Evolutionary conservation across 2,113 vertebrate genomes (phyloP), one percentile per base, ranked within the genome.

Genomic region (Neolamprologus sp.): DNA sequence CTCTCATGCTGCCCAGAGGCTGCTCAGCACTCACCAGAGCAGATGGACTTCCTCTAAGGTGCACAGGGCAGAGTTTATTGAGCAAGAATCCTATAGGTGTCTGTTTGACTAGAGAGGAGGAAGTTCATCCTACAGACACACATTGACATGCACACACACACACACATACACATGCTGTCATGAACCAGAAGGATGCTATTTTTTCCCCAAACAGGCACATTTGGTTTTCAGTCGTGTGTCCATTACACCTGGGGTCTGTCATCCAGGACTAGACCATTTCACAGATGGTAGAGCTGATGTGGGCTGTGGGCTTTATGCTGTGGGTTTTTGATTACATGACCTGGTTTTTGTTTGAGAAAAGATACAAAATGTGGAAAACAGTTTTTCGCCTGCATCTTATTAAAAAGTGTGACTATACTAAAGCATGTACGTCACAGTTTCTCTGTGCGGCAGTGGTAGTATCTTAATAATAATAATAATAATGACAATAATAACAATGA

Each of bases 21-120:
- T 45, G 78, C 88, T 85, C 63, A 53, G 90, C 92, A 81, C 91
- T 91, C 91, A 88, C 82, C 57, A 78, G 83, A 89, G 90, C 95
- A 95, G 90, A 95, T 95, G 94, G 93, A 92, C 95, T 94, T 96
- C 93, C 95, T 95, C 87, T 58, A 83, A 89, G 87, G 94, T 92
- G 90, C 91, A 94, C 85, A 95, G 94, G 93, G 89, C 92, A 94
- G 73, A 92, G 82, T 95, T 94, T 94, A 95, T 95, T 93, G 92
- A 95, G 93, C 94, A 86, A 86, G 88, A 94, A 94, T 95, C 94
- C 95, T 95, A 12, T 82, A 92, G 93, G 93, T 94, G 91, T 95
- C 91, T 93, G 86, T 82, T 54, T 80, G 79, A 88, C 88, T 89
- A 83, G 81, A 83, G 87, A 83, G 45, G 87, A 84, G 88, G 86